phyloP scores from a whole-genome alignment of 2,113 vertebrate species.

The human (Homo sapiens) region DNA sequence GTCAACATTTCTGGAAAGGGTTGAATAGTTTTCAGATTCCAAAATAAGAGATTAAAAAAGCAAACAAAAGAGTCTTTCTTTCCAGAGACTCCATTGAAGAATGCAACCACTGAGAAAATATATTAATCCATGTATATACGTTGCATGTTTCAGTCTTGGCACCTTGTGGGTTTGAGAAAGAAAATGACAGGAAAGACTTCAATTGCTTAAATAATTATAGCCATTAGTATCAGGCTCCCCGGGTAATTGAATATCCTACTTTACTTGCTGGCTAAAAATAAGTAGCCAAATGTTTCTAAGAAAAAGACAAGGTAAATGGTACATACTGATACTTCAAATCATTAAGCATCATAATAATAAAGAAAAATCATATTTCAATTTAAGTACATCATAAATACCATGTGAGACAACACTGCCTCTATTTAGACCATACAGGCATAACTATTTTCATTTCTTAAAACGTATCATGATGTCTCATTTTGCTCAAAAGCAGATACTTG shows the following conservation, averaged over 20 bases:
- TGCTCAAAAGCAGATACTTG: background rate
- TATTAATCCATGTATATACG: background rate
- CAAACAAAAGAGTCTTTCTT: constrained; percentile 49
- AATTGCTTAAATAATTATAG: background rate
- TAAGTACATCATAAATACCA: background rate
- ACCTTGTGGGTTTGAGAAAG: background rate
- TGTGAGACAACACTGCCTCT: background rate
- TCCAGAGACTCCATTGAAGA: background rate
- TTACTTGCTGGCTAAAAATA: constrained; percentile 23
- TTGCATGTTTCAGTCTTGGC: background rate
- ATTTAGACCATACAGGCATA: background rate
- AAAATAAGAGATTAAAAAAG: constrained; percentile 36
- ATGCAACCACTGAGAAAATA: constrained; percentile 9
- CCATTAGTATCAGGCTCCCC: background rate
- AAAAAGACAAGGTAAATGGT: background rate
- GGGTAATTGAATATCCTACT: background rate
- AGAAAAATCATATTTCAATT: background rate
- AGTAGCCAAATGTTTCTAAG: background rate
- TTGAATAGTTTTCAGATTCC: constrained; percentile 58
- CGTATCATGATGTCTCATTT: background rate
- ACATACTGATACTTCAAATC: background rate
- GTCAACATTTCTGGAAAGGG: constrained; percentile 57
- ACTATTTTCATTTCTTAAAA: background rate
- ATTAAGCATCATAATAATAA: background rate
- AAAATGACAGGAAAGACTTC: constrained; percentile 17